Conservation (phyloP, 2,888 invertebrate genomes). For the Dryococelus australis region DNA sequence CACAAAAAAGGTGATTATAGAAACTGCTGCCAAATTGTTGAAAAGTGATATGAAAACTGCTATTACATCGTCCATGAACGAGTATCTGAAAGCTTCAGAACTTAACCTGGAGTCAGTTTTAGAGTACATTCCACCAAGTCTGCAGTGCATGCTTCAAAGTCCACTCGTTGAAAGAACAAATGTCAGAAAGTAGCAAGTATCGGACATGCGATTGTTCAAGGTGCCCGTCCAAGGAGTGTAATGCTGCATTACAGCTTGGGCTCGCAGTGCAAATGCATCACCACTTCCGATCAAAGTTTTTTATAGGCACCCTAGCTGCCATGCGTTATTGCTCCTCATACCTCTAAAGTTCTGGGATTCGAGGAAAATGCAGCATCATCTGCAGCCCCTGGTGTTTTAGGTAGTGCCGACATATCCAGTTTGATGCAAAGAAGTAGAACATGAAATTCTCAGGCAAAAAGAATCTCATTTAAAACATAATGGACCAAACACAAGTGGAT, state of each 20-base stretch:
- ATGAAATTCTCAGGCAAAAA: constrained; percentile 3
- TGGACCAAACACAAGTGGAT: not conserved
- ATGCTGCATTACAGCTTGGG: not conserved
- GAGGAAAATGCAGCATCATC: not conserved
- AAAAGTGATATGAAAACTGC: constrained; percentile 1
- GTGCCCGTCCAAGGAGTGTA: not conserved
- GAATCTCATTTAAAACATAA: not conserved
- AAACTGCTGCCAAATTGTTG: not conserved
- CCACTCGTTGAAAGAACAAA: not conserved
- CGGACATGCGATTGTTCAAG: not conserved
- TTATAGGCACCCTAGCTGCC: not conserved
- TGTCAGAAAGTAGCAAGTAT: constrained; percentile 17
- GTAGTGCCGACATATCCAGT: constrained; percentile 8
- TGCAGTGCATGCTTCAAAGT: not conserved
- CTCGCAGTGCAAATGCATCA: constrained; percentile 17
- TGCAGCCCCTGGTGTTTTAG: not conserved
- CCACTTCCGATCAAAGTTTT: constrained; percentile 12
- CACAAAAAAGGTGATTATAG: not conserved
- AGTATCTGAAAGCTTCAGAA: not conserved
- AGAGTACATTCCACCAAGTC: not conserved
- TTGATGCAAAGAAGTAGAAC: not conserved
- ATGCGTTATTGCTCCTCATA: constrained; percentile 6
- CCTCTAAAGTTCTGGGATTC: not conserved
- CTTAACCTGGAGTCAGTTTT: not conserved
- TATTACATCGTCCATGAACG: not conserved